Base-by-base conservation (phyloP, 2,113 vertebrate genomes). In the Ciconia boyciana region DNA sequence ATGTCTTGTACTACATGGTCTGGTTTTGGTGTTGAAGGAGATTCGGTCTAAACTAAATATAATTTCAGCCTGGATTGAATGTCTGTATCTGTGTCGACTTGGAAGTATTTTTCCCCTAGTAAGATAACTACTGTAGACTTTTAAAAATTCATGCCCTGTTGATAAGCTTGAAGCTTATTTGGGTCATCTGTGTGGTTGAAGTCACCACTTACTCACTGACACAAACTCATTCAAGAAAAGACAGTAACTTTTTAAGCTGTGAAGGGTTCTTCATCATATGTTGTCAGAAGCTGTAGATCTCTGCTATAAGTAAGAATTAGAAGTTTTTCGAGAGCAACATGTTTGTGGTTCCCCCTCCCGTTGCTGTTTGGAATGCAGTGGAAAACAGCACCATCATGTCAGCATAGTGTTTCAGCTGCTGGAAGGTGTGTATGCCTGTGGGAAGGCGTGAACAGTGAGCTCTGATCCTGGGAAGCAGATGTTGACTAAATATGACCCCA, bases 361-460 rank as follows among this genome's bases (percentile, higher is more conserved):
- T 66, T 58, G 10, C 36, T 28, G 6, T 68, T 86, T 28, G 32
- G 60, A 49, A 36, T 16, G 28, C 31, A 17, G 34, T 44, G 54
- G 26, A 11, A 81, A 82, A 16, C 15, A 36, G 25, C 76, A 16
- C 18, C 7, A 6, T 55, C 3, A 0, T n/a, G 31, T 24, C 49
- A 39, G 16, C 0, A 1, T 29, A 8, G 22, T 14, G 13, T 54
- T 78, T 54, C 0, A 3, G 54, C 43, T 36, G 14, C 52, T 72
- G 75, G 20, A 21, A 61, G 32, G 78, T 29, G 41, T 19, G 26
- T 71, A 2, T 61, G 48, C 0, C 0, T 20, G 25, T 10, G 49
- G 60, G 24, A 4, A 44, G 15, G 32, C 1, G 4, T n/a, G 76
- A 64, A 26, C n/a, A 14, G 31, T 21, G 54, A 54, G 48, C 49